Conservation (phyloP, 2,797 vertebrate genomes). For the Melanotaenia maccullochi region DNA sequence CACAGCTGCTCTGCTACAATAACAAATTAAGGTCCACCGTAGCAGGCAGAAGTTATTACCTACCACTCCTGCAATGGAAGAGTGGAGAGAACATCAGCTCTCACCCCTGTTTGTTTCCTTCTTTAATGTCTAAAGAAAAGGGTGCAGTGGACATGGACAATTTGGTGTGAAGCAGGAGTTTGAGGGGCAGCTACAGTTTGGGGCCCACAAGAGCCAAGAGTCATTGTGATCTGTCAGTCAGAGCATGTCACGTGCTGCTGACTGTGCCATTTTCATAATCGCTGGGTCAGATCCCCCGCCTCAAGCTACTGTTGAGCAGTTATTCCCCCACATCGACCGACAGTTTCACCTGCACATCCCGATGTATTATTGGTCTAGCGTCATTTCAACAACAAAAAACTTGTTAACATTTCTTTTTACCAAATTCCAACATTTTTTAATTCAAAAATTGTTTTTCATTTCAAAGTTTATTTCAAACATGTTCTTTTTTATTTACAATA, state of each 20-base stretch:
- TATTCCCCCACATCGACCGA: not conserved
- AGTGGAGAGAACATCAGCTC: conserved; percentile 50
- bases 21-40: conserved; percentile 84
- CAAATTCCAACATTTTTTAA: not conserved
- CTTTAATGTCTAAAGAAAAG: conserved; percentile 29
- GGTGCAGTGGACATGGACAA: conserved; percentile 51
- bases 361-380: not conserved
- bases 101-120: conserved; percentile 11
- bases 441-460: not conserved
- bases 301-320: not conserved
- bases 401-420: not conserved
- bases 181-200: conserved; percentile 44
- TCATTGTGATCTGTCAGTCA: conserved; percentile 44
- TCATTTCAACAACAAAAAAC: not conserved
- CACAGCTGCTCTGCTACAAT: conserved; percentile 87
- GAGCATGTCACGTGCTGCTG: conserved; percentile 32
- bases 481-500: too few relatives aligned
- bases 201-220: conserved; percentile 40
- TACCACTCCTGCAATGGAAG: conserved; percentile 61
- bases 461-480: too few relatives aligned
- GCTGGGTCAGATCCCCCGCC: not conserved
- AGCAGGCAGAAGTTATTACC: conserved; percentile 77
- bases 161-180: conserved; percentile 52
- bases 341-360: not conserved
- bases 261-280: conserved; percentile 22